Base-by-base conservation (phyloP, 2,113 vertebrate genomes). In the Platichthys stellatus region DNA sequence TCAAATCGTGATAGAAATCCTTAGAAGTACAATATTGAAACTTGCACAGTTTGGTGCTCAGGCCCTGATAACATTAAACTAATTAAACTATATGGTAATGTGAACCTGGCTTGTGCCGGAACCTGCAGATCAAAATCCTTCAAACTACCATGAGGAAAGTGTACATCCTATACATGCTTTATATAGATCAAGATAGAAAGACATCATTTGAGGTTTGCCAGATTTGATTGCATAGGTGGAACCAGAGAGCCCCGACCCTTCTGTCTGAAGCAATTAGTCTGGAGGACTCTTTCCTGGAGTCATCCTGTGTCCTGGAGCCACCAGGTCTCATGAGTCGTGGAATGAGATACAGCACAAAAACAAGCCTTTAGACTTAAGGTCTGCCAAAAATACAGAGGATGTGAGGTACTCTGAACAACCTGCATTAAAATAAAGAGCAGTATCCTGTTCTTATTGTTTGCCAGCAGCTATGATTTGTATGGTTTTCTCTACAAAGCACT, bases 381-480 rank as follows among this genome's bases (percentile, higher is more conserved):
- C 66, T 63, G 80, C 65, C 80, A 74, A 53, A 61, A 57, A 60
- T 40, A 62, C 43, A 20, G 63, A 79, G 43, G 38, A 73, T 56
- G 66, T 40, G 21, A 45, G 65, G 9, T 43, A 20, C 49, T 76
- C 59, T 74, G 49, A 28, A 61, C 68, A 79, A 77, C 23, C 24
- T 43, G 43, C 15, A 31, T 45, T 45, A 45, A 63, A 57, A 82
- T 74, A 74, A 69, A 77, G 38, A 76, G 18, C 40, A 11, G 45
- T 61, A 69, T 62, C 28, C 49, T 61, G 47, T 56, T 74, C 45
- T n/a, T 26, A n/a, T 2, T 47, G 45, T 47, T 69, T 54, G 69
- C 72, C 74, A 68, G 43, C 28, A 67, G 61, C 47, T 67, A 24
- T 60, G 57, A 57, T 18, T 15, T 23, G 11, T 4, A 14, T 4